phyloP scores from a whole-genome alignment of 2,797 vertebrate species.

The Perodicticus potto region DNA sequence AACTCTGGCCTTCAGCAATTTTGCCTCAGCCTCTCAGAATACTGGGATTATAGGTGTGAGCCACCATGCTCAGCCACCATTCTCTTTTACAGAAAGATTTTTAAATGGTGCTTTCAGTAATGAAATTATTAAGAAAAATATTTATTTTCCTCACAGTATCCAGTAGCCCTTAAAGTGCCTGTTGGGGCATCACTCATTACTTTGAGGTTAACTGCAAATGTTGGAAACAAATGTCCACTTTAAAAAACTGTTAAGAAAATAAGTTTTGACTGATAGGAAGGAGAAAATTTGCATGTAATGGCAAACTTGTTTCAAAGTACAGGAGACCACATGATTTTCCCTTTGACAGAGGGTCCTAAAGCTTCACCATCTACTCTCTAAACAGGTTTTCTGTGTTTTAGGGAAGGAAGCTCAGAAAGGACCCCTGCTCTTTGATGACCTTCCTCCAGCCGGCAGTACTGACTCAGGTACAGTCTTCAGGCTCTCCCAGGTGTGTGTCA shows the following conservation, averaged over 20 bases:
- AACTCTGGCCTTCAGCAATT: too few species aligned
- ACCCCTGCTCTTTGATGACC: constrained; percentile 85
- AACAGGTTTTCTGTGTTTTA: constrained; percentile 82
- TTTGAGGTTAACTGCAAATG: background rate
- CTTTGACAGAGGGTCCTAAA: accelerated
- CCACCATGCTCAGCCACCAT: background rate
- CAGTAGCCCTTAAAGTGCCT: background rate
- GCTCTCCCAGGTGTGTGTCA: constrained; percentile 77
- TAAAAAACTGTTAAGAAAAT: background rate
- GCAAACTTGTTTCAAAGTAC: background rate
- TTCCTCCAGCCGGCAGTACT: constrained; percentile 84
- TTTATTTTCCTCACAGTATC: background rate
- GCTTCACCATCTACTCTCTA: accelerated
- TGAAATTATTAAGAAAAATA: constrained; percentile 9
- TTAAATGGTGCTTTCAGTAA: background rate
- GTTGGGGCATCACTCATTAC: background rate
- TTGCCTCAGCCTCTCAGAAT: background rate
- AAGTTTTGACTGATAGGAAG: background rate
- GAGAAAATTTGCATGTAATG: background rate
- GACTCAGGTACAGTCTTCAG: constrained; percentile 86
- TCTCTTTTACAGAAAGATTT: constrained; percentile 2
- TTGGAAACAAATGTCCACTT: background rate
- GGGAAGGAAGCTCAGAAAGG: constrained; percentile 84
- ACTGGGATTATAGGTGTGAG: background rate
- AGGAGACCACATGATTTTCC: background rate